A percentile compares a stretch with the other conserved stretches of the same genome.
phyloP scores from a whole-genome alignment of 1,140 invertebrate species.

The Conopomorpha cramerella region DNA sequence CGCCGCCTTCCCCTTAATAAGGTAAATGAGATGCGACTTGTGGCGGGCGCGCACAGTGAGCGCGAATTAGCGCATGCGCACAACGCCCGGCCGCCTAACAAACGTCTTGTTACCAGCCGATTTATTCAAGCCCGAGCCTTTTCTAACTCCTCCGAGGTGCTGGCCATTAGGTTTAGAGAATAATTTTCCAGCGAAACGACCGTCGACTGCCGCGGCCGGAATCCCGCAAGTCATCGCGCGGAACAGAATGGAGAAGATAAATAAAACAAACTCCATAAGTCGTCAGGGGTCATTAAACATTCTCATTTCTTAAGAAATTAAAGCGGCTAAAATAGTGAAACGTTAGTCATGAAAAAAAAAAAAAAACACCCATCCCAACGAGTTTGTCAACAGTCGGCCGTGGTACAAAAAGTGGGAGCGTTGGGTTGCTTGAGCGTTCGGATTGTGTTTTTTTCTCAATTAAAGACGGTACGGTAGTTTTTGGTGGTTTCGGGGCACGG shows the following conservation, averaged over 20 bases:
- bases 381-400: no score
- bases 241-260: no score
- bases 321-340: neutral
- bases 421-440: neutral
- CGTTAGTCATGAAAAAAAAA: neutral
- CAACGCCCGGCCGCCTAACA: slow-evolving; percentile 13
- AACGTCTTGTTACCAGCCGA: slow-evolving; percentile 25
- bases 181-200: no score
- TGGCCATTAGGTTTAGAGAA: no score
- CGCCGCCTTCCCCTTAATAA: slow-evolving; percentile 27
- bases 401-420: no score
- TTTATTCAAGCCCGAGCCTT: slow-evolving; percentile 18
- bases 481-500: slow-evolving; percentile 36
- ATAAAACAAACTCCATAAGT: no score
- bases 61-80: slow-evolving; percentile 20
- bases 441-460: slow-evolving; percentile 35
- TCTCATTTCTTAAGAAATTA: neutral
- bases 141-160: slow-evolving; percentile 3
- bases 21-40: slow-evolving; percentile 36
- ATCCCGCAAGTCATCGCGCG: no score
- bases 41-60: slow-evolving; percentile 8
- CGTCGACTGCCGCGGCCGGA: no score
- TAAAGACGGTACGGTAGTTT: slow-evolving; percentile 22
- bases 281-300: neutral
- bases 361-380: neutral